Evolutionary conservation across 2,888 invertebrate species (phyloP).

Genomic region (Leistus spinibarbis): DNA sequence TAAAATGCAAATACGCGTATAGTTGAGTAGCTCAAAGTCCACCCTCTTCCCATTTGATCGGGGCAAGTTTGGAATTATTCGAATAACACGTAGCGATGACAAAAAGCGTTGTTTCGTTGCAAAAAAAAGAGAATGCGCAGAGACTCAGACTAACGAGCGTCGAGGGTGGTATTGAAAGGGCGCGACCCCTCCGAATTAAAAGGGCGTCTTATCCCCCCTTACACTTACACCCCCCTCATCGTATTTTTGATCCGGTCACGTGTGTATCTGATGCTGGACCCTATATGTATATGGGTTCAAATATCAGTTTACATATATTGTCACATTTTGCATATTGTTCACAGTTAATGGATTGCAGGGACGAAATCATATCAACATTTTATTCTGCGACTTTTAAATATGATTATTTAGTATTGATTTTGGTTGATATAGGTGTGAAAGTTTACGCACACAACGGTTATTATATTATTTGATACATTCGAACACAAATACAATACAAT

Average conservation of each 20-base stretch:
- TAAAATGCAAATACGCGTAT: slow-evolving; percentile 4
- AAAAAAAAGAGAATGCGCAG: not conserved
- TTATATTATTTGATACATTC: too few species aligned
- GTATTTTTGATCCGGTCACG: slow-evolving; percentile 36
- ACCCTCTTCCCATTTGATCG: not conserved
- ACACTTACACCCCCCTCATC: slow-evolving; percentile 35
- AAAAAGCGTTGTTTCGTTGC: slow-evolving; percentile 9
- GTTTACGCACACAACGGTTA: too few species aligned
- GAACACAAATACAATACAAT: too few species aligned
- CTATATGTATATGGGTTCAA: not conserved
- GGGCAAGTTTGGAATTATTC: slow-evolving; percentile 1
- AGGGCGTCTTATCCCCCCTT: slow-evolving; percentile 46
- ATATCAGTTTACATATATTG: not conserved
- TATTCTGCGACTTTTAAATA: too few species aligned
- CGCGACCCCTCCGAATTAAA: slow-evolving; percentile 57
- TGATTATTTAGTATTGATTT: too few species aligned
- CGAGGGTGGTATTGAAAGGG: slow-evolving; percentile 56
- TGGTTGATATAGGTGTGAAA: too few species aligned
- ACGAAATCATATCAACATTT: too few species aligned
- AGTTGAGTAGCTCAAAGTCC: not conserved
- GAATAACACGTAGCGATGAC: slow-evolving; percentile 2
- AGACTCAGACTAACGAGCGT: slow-evolving; percentile 52
- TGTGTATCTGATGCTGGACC: not conserved
- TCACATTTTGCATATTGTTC: not conserved
- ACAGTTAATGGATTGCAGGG: not conserved